Evolutionary conservation across 2,113 vertebrate genomes (phyloP), one percentile per base, ranked within the genome.

Genomic region (Pluvialis apricaria): DNA sequence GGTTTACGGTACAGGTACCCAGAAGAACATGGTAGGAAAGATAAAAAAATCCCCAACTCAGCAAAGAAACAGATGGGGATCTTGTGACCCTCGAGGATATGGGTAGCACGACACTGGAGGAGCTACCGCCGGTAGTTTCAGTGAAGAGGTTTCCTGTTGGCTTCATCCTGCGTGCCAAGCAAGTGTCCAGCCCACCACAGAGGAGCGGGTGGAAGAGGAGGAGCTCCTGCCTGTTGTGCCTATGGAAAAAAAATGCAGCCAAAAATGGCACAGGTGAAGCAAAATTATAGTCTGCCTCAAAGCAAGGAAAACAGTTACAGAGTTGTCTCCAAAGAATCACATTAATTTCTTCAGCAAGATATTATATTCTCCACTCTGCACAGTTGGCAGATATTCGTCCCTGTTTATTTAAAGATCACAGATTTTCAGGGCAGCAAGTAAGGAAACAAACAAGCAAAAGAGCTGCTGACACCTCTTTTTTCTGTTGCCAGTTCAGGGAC

Each of bases 201-300:
- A 71, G 3, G 4, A 70, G 5, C 0, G 0, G 24, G 8, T 47
- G 24, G 29, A 89, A 78, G 45, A 42, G 26, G 5, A 6, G 1
- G 3, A 65, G 21, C 29, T 55, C 34, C 34, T 45, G 18, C 15
- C 26, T 49, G 16, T 38, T 1, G 1, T 49, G 54, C 13, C 45
- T 70, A 55, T 3, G 5, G 10, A 69, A 85, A 96, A 83, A 38
- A 92, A 86, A 92, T 34, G 11, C 47, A 73, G 11, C 3, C 66
- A 13, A 70, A 86, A 88, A 65, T 22, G 40, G 31, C 51, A 77
- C 6, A 55, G 60, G 13, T 36, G 29, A 45, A 60, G 15, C 42
- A 91, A 95, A 84, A 77, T 44, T n/a, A 88, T 2, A 70, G 40
- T 28, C 18, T 92, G 15, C 44, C 54, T 73, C 86, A 81, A 89